These are phyloP conservation scores for Aelia acuminata DNA, from an alignment of 2,888 invertebrate genomes.

Conservation along the genomic window DNA sequence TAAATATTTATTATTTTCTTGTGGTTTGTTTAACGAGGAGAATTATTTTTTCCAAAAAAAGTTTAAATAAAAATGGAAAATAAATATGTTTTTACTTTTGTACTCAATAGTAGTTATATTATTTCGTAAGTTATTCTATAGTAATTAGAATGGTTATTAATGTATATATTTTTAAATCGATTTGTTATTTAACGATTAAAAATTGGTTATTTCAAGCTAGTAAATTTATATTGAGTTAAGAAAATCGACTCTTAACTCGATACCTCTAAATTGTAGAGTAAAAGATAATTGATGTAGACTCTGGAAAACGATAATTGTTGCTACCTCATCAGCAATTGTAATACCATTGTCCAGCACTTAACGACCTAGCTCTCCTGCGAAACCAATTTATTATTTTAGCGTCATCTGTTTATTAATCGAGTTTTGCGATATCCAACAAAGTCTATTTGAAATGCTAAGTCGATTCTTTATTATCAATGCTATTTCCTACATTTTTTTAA, in stretches of 20 bases:
- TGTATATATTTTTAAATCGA: too few relatives aligned
- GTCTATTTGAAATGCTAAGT: slow-evolving; percentile 15
- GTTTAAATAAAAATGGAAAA: too few relatives aligned
- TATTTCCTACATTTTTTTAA: neutral
- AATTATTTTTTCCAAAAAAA: too few relatives aligned
- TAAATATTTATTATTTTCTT: too few relatives aligned
- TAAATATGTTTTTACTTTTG: too few relatives aligned
- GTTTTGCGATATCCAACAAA: neutral
- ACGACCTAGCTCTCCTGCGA: neutral
- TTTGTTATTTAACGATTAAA: neutral
- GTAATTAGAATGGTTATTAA: too few relatives aligned
- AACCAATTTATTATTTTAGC: neutral
- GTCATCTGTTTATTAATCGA: neutral
- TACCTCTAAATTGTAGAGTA: neutral
- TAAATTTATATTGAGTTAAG: neutral
- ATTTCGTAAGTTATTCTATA: too few relatives aligned
- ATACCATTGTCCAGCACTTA: neutral
- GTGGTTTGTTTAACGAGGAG: too few relatives aligned
- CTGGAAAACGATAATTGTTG: neutral
- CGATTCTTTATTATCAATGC: neutral
- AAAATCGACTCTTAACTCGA: neutral
- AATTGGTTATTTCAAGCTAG: neutral
- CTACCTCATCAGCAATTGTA: slow-evolving; percentile 8
- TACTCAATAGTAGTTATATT: too few relatives aligned
- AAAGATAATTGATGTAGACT: neutral